phyloP scores from a whole-genome alignment of 1,140 invertebrate genomes.

The Lepeophtheirus salmonis region DNA sequence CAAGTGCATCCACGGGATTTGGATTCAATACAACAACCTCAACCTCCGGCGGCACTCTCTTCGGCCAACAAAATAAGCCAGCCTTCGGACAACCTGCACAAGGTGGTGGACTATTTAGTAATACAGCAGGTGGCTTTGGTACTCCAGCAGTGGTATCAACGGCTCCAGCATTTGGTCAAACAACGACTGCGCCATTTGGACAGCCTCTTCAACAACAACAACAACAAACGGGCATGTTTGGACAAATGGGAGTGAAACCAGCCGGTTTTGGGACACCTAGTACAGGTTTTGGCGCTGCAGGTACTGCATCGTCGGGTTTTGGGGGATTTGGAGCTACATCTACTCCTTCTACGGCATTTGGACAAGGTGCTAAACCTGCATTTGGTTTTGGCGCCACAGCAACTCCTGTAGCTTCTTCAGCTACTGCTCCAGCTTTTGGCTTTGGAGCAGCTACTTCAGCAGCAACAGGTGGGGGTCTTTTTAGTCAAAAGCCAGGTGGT shows the following conservation, averaged over 20 bases:
- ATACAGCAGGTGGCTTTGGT: constrained; percentile 17
- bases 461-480: constrained; percentile 33
- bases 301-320: constrained; percentile 25
- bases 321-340: constrained; percentile 19
- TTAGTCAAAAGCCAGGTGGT: constrained; percentile 30
- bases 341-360: constrained; percentile 18
- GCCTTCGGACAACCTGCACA: constrained; percentile 15
- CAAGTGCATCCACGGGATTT: constrained; percentile 17
- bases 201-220: constrained; percentile 22
- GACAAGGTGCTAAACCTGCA: constrained; percentile 23
- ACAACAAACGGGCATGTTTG: constrained; percentile 20
- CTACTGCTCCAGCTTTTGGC: constrained; percentile 28
- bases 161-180: constrained; percentile 23
- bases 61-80: constrained; percentile 20
- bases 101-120: constrained; percentile 16
- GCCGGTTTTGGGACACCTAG: constrained; percentile 26
- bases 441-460: constrained; percentile 25
- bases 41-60: constrained; percentile 18
- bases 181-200: constrained; percentile 22
- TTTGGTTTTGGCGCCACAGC: constrained; percentile 30
- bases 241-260: constrained; percentile 18
- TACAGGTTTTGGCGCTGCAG: constrained; percentile 34
- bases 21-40: not conserved
- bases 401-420: constrained; percentile 27
- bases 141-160: constrained; percentile 19